phyloP scores from a whole-genome alignment of 2,888 invertebrate genomes.

The Paralinhomoeus sp. region DNA sequence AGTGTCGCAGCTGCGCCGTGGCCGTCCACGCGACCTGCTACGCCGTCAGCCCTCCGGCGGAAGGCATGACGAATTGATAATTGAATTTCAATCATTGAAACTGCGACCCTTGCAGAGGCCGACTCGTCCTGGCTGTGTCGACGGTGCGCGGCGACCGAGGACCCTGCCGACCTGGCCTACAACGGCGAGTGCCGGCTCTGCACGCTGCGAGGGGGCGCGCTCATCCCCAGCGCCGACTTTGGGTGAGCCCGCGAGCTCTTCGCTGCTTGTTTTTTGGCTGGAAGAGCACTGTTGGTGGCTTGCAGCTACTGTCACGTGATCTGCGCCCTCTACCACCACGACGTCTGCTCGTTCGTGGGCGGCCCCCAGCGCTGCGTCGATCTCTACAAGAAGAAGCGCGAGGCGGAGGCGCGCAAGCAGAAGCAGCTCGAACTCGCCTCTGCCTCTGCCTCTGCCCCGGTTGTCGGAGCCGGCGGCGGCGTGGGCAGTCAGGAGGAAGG shows the following conservation, averaged over 20 bases:
- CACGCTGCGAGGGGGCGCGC: conserved; percentile 32
- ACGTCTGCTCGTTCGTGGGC: conserved; percentile 26
- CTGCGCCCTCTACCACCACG: conserved; percentile 27
- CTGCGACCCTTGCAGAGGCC: too few species aligned
- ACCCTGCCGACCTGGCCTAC: not conserved
- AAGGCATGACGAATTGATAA: too few species aligned
- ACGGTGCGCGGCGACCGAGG: not conserved
- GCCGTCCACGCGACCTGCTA: not conserved
- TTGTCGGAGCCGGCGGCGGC: too few species aligned
- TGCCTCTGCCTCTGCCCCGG: too few species aligned
- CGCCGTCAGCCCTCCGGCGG: not conserved
- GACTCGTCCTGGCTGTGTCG: conserved; percentile 1
- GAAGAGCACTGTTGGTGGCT: too few species aligned
- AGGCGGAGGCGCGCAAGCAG: too few species aligned
- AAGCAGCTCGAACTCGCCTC: too few species aligned
- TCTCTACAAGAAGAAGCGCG: not conserved
- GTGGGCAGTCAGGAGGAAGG: too few species aligned
- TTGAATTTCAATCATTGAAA: too few species aligned
- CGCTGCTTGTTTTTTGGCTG: too few species aligned
- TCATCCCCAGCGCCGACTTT: conserved; percentile 18
- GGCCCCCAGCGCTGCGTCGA: conserved; percentile 10
- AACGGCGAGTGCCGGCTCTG: conserved; percentile 34
- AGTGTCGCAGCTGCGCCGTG: not conserved
- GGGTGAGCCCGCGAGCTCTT: too few species aligned
- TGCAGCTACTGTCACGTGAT: conserved; percentile 28